A percentile compares a stretch with the other conserved stretches of the same genome.
Evolutionary conservation across 2,888 invertebrate genomes (phyloP).

Genomic region (Entomobrya proxima): DNA sequence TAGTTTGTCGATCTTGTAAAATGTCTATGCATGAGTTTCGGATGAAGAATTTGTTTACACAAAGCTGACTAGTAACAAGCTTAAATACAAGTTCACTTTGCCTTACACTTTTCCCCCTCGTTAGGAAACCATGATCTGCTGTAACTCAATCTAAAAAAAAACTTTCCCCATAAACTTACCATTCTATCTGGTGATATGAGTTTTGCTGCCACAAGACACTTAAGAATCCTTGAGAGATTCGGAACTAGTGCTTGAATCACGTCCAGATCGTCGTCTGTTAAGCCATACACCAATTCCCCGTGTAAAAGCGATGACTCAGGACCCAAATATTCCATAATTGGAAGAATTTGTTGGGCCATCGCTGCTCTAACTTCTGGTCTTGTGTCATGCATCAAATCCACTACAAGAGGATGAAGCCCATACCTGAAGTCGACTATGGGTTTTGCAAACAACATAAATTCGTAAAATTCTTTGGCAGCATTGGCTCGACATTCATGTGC

Average conservation of each 20-base stretch:
- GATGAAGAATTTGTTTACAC: too few species aligned
- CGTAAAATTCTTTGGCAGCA: constrained; percentile 68
- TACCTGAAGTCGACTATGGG: constrained; percentile 71
- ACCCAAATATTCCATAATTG: constrained; percentile 71
- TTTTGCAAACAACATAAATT: constrained; percentile 70
- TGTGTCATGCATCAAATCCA: constrained; percentile 71
- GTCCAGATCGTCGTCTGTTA: constrained; percentile 72
- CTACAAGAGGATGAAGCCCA: constrained; percentile 70
- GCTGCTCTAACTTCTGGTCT: constrained; percentile 65
- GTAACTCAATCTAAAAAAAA: not conserved
- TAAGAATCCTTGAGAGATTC: constrained; percentile 69
- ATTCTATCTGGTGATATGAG: constrained; percentile 72
- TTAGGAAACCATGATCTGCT: constrained; percentile 7
- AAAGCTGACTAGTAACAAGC: too few species aligned
- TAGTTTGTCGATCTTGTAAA: too few species aligned
- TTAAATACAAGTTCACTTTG: too few species aligned
- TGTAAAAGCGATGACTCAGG: constrained; percentile 63
- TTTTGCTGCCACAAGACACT: constrained; percentile 70
- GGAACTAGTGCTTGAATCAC: constrained; percentile 73
- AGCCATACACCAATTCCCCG: constrained; percentile 71
- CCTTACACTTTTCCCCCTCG: too few species aligned
- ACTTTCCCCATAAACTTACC: constrained; percentile 43
- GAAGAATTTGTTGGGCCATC: constrained; percentile 65
- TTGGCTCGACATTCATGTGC: constrained; percentile 63
- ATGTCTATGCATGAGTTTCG: too few species aligned